A percentile compares a stretch with the other conserved stretches of the same genome.
Evolutionary conservation across 1,140 invertebrate species (phyloP).

Genomic region (Mactra quadrangularis): DNA sequence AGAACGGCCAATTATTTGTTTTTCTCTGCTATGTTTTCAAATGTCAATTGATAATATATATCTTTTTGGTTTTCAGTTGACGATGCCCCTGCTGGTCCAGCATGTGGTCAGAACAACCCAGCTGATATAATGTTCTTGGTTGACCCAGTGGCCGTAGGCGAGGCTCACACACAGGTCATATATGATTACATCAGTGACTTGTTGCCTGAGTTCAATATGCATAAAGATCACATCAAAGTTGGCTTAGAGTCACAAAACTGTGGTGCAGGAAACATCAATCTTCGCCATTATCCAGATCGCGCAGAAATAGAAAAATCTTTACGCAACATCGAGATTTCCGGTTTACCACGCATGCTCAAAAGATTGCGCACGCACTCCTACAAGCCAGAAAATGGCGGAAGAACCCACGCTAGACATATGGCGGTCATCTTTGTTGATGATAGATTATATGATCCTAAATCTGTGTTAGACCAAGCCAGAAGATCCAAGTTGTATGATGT

Average conservation of each 20-base stretch:
- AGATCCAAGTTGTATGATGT: conserved; percentile 65
- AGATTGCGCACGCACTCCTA: conserved; percentile 63
- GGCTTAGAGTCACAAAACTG: conserved; percentile 45
- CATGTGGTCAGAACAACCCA: conserved; percentile 62
- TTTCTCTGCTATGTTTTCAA: no score
- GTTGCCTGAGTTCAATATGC: conserved; percentile 50
- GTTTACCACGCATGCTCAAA: conserved; percentile 46
- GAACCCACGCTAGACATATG: conserved; percentile 65
- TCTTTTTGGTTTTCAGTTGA: conserved; percentile 47
- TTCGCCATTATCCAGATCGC: conserved; percentile 19
- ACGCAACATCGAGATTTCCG: neutral
- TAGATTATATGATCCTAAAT: conserved; percentile 62
- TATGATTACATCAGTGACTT: conserved; percentile 35
- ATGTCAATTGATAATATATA: no score
- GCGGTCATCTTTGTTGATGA: conserved; percentile 74
- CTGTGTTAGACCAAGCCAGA: conserved; percentile 64
- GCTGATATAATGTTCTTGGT: conserved; percentile 64
- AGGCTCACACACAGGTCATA: conserved; percentile 13
- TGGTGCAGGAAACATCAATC: conserved; percentile 19
- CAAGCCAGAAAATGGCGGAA: conserved; percentile 62
- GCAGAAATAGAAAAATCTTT: conserved; percentile 20
- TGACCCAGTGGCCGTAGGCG: conserved; percentile 26
- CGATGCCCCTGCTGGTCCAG: neutral
- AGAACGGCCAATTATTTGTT: no score
- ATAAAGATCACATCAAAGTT: conserved; percentile 30